These are phyloP conservation scores for Leistus spinibarbis DNA, from an alignment of 2,888 invertebrate species.

Conservation along the genomic window DNA sequence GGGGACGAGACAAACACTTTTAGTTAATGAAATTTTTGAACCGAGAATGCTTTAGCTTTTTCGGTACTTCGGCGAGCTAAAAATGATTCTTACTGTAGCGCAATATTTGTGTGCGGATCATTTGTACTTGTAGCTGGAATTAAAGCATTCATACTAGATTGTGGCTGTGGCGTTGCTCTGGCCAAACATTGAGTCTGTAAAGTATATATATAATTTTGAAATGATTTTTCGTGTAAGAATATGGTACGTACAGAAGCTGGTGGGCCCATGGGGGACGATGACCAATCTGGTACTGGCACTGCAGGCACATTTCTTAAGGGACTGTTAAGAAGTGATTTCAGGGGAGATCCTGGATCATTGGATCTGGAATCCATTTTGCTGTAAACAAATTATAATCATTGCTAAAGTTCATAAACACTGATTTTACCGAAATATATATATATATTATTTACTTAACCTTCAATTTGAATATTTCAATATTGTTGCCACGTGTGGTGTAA, in stretches of 20 bases:
- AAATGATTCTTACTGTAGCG: conserved; percentile 53
- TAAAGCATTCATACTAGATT: conserved; percentile 38
- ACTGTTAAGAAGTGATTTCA: conserved; percentile 55
- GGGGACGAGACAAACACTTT: not conserved
- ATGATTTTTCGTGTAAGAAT: not conserved
- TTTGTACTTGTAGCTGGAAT: conserved; percentile 46
- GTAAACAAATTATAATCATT: not conserved
- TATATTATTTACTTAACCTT: not conserved
- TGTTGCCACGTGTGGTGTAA: not conserved
- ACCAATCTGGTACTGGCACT: conserved; percentile 56
- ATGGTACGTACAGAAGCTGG: conserved; percentile 25
- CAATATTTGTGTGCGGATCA: conserved; percentile 64
- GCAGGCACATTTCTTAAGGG: conserved; percentile 53
- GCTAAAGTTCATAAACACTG: not conserved
- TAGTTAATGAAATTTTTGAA: too few relatives aligned
- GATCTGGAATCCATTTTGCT: conserved; percentile 43
- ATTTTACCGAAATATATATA: not conserved
- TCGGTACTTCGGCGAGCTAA: too few relatives aligned
- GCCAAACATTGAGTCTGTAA: not conserved
- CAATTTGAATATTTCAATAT: not conserved
- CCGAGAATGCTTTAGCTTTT: not conserved
- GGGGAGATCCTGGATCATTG: conserved; percentile 49
- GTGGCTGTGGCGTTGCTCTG: conserved; percentile 28
- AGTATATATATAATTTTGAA: conserved; percentile 3
- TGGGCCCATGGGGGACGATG: conserved; percentile 42